A percentile compares a stretch with the other conserved stretches of the same genome.
Conservation (phyloP, 2,797 vertebrate genomes). For the Spinibarbus caldwelli region DNA sequence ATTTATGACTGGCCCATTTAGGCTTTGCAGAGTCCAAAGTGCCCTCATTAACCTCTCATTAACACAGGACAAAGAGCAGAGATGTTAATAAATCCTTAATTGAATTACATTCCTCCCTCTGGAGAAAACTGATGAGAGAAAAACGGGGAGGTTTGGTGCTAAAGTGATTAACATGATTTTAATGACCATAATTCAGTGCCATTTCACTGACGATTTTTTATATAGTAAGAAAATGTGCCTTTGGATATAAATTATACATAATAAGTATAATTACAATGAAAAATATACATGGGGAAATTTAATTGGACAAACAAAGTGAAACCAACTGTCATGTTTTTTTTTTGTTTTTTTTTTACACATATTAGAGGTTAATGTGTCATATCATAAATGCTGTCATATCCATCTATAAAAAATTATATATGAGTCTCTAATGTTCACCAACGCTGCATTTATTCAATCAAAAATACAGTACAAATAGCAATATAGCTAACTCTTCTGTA, state of each 20-base stretch:
- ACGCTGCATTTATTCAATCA: too few relatives aligned
- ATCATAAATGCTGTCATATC: background rate
- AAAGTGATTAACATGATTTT: slow-evolving; percentile 50
- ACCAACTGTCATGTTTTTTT: background rate
- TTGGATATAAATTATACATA: background rate
- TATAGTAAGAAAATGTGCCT: background rate
- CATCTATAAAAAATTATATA: background rate
- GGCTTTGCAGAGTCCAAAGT: slow-evolving; percentile 53
- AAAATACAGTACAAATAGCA: too few relatives aligned
- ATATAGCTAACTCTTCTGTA: too few relatives aligned
- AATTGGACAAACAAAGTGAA: background rate
- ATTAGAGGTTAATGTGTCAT: background rate
- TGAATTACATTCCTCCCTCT: slow-evolving; percentile 52
- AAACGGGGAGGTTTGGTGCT: slow-evolving; percentile 31
- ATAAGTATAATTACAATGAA: background rate
- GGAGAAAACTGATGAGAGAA: slow-evolving; percentile 33
- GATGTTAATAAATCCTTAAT: slow-evolving; percentile 61
- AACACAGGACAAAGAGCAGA: slow-evolving; percentile 56
- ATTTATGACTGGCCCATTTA: slow-evolving; percentile 62
- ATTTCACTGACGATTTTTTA: slow-evolving; percentile 22
- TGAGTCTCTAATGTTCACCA: too few relatives aligned
- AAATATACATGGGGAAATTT: background rate
- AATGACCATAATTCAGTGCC: slow-evolving; percentile 23
- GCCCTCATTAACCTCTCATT: slow-evolving; percentile 63
- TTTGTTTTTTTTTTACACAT: background rate